Base-by-base conservation (phyloP, 2,888 invertebrate species). In the Ceramica pisi region DNA sequence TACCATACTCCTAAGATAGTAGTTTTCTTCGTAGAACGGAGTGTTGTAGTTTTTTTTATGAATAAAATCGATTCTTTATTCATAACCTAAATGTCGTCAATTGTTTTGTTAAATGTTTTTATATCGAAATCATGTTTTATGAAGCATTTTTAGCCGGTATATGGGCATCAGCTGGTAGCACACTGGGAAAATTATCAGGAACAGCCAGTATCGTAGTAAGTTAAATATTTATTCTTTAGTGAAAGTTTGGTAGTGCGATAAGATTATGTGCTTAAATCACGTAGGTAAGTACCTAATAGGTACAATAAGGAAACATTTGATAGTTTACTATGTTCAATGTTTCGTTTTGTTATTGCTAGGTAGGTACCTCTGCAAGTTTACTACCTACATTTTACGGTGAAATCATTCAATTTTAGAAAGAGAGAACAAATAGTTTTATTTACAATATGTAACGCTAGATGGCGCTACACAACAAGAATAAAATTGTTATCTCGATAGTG, bases 151-250 rank as follows among this genome's bases (percentile, higher is more conserved):
- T 96, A 78, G 96, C 97, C 46, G 97, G 97, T 55, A 86, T 96
- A 81, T 97, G 96, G 94, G 97, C 97, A 31, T 96, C 97, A 46
- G 87, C 95, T 69, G 97, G 97, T 51, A 97, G 97, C 89, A 93
- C 97, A 53, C 95, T 97, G 63, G 97, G 97, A 48, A 97, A 97
- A 94, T 88, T 97, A 78, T 96, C 97, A 62, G 97, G 97, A 85
- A 92, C 94, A 35, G 63, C 82, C 68, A 80, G 78, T 68, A 66
- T 94, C 67, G 93, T 94, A 71, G 95, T 95, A 87, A 91, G 93
- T 91, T 67, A 56, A 63, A 59, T 59, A 44, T 53, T 80, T 63
- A 60, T 60, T 80, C 2, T 19, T 38, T 72, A 26, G 73, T 75
- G 74, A 79, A 75, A 79, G 74, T 75, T 74, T 71, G 21, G n/a